These are phyloP conservation scores for Polydrusus pterygomalis DNA, from an alignment of 2,888 invertebrate genomes.

Conservation along the genomic window DNA sequence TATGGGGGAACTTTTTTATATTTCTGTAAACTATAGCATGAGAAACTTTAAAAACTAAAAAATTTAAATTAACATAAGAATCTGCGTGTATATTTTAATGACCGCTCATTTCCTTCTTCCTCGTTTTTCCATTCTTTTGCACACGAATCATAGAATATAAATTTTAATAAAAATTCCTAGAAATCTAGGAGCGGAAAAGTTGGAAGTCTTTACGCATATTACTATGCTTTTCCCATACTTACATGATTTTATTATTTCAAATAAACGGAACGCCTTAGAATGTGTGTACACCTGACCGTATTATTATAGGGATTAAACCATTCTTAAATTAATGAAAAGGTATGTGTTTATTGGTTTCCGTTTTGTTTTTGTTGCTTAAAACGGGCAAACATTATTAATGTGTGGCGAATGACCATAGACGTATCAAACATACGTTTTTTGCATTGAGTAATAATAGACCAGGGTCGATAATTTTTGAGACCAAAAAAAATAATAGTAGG, in stretches of 20 bases:
- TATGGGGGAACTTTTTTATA: no score
- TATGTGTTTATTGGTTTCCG: slow-evolving; percentile 41
- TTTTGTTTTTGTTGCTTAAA: slow-evolving; percentile 25
- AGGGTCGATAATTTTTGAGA: no score
- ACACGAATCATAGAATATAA: slow-evolving; percentile 41
- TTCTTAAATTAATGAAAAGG: slow-evolving; percentile 29
- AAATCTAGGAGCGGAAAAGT: slow-evolving; percentile 42
- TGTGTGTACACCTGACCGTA: slow-evolving; percentile 42
- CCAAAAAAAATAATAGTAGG: no score
- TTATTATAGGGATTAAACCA: slow-evolving; percentile 19
- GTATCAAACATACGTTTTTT: background rate
- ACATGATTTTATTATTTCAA: slow-evolving; percentile 38
- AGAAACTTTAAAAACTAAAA: slow-evolving; percentile 4
- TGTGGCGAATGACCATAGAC: slow-evolving; percentile 27
- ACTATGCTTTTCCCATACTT: slow-evolving; percentile 24
- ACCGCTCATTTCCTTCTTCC: slow-evolving; percentile 46
- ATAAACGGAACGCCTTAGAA: slow-evolving; percentile 13
- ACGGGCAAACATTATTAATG: slow-evolving; percentile 23
- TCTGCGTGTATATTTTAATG: slow-evolving; percentile 13
- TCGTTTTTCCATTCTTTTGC: slow-evolving; percentile 37
- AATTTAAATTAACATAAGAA: slow-evolving; percentile 37
- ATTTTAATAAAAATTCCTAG: slow-evolving; percentile 43
- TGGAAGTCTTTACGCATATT: slow-evolving; percentile 33
- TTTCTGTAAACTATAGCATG: no score
- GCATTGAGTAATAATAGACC: no score